Evolutionary conservation across 2,113 vertebrate species (phyloP).

Genomic region (Cyrtonyx montezumae): DNA sequence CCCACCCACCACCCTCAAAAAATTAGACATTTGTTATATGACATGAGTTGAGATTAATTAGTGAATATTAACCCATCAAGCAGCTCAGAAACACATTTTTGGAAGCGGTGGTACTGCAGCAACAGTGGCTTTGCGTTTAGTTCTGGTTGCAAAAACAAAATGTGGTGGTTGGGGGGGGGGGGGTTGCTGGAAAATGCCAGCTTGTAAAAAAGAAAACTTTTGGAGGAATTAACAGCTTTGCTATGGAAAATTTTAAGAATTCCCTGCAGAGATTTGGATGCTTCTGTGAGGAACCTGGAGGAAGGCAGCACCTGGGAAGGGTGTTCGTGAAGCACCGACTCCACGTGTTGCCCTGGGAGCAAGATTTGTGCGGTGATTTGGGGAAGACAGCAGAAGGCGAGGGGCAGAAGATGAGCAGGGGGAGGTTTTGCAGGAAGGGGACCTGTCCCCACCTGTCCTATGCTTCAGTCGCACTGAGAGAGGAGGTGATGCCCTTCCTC

Average conservation of each 20-base stretch:
- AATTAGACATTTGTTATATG: slow-evolving; percentile 84
- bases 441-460: background rate
- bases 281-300: fast-evolving
- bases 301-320: background rate
- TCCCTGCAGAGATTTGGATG: background rate
- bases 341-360: fast-evolving
- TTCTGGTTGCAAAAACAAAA: slow-evolving; percentile 41
- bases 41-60: slow-evolving; percentile 86
- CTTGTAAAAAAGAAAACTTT: background rate
- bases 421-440: fast-evolving
- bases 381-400: background rate
- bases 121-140: slow-evolving; percentile 13
- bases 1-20: slow-evolving; percentile 79
- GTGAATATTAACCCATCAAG: slow-evolving; percentile 81
- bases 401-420: background rate
- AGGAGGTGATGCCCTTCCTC: background rate
- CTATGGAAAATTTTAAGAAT: background rate
- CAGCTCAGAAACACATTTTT: slow-evolving; percentile 63
- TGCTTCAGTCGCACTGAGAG: background rate
- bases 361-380: background rate
- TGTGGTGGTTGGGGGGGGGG: background rate
- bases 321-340: background rate
- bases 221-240: background rate
- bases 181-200: slow-evolving; percentile 15
- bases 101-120: slow-evolving; percentile 47